Base-by-base conservation (phyloP, 2,888 invertebrate genomes). In the Pandemis cinnamomeana region DNA sequence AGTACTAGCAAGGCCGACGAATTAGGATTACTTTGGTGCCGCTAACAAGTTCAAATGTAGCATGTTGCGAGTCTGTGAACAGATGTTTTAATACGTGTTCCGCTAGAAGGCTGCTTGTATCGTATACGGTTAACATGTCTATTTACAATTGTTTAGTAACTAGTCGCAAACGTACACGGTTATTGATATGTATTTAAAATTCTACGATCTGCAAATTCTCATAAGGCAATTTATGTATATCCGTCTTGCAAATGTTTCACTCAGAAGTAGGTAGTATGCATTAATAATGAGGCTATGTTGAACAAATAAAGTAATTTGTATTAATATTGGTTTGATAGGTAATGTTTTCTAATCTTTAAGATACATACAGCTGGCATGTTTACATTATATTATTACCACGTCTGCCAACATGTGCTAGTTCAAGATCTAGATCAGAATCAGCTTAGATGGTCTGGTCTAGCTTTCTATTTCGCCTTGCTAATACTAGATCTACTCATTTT, bases 401-500 rank as follows among this genome's bases (percentile, higher is more conserved):
- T 36, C n/a, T 27, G 41, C 53, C 44, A 8, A 41, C 51, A 48
- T 51, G 44, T 42, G 48, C 51, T 53, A 62, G 13, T 61, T 44
- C 53, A 68, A 53, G 69, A 69, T 70, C 72, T 48, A 41, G 63
- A 64, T 72, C 36, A 46, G 13, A 74, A 61, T 66, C 46, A 64
- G 69, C 61, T 70, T 20, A 61, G 70, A 41, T 61, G 20, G 10
- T 68, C 67, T 1, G 42, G 53, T 67, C 55, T 74, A 74, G 71
- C 74, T 74, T 71, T 74, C 74, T 71, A 55, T 73, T 61, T 67
- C 69, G 42, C 51, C 60, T 20, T 20, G 11, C 8, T 60, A 60
- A 71, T 67, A 67, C 70, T 74, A 74, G 61, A 74, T 46, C 44
- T 67, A 8, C 66, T 44, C 60, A 61, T 55, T 71, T 66, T 71